Evolutionary conservation across 2,888 invertebrate species (phyloP), one percentile per base, ranked within the genome.

Genomic region (Coleophora deauratella): DNA sequence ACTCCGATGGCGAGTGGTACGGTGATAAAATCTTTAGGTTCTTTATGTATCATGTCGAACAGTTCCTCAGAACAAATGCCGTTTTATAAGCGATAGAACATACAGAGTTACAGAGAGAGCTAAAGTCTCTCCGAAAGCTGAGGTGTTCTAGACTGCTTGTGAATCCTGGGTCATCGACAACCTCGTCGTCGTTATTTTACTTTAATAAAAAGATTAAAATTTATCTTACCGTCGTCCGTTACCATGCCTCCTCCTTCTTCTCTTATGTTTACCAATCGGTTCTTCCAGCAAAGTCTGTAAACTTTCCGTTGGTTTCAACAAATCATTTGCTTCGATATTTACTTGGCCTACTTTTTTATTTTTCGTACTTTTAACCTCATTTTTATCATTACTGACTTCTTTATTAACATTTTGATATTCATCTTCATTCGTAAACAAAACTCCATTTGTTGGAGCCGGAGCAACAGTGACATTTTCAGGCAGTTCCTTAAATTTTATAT

Each of bases 401-500:
- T 67, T 77, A 38, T 59, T 56, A 31, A 50, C 37, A 35, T 51
- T 60, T 15, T 56, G 51, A 32, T 42, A 73, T 44, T 79, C 79
- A 0, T 78, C 73, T 15, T 80, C 80, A 49, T 72, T 80, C 1
- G 74, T 66, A 14, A 72, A 64, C 37, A 85, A 55, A 39, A 79
- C 72, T 9, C 85, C 85, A 51, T 85, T 85, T 1, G 85, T 85
- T 1, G 85, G 85, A 43, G 85, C 77, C 11, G 85, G 85, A 35
- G 74, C 85, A 7, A 85, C 63, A 3, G 82, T 84, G 15, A 82
- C 57, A 45, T 85, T 84, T n/a, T 81, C 84, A 14, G 80, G 77
- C 12, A 79, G 38, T 35, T 73, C 77, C 61, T 85, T 86, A 9
- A 74, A 65, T 56, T 81, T 85, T 0, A 86, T 54, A 50, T 86